phyloP scores from a whole-genome alignment of 2,888 invertebrate species.

The Anodontia alba region DNA sequence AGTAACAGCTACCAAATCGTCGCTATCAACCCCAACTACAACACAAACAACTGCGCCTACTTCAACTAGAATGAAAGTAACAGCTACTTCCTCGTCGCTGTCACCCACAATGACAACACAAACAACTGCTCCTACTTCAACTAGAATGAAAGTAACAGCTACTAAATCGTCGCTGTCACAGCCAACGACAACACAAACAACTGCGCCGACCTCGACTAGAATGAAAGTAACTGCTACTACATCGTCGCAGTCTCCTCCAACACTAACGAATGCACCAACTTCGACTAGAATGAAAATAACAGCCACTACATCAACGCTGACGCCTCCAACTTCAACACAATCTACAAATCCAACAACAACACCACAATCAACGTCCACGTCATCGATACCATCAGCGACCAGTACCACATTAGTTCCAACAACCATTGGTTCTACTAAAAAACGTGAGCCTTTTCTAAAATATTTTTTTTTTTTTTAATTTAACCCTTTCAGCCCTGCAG shows the following conservation, averaged over 20 bases:
- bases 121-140: constrained; percentile 14
- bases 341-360: constrained; percentile 13
- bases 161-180: constrained; percentile 17
- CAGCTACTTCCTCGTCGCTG: constrained; percentile 19
- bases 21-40: background rate
- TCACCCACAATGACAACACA: constrained; percentile 1
- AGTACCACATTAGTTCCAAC: background rate
- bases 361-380: background rate
- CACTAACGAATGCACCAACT: constrained; percentile 9
- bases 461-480: too few species aligned
- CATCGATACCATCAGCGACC: background rate
- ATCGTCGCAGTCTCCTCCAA: constrained; percentile 6
- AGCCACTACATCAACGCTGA: background rate
- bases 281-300: constrained; percentile 18
- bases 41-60: constrained; percentile 7
- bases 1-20: constrained; percentile 22
- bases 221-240: background rate
- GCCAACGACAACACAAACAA: constrained; percentile 13
- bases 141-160: background rate
- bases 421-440: background rate
- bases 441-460: background rate
- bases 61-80: background rate
- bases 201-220: constrained; percentile 24
- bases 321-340: background rate
- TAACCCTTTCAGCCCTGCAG: too few species aligned